Percentiles rank a stretch among this genome's conserved stretches.
Conservation (phyloP, 1,140 invertebrate species). For the Glossosoma conforme region DNA sequence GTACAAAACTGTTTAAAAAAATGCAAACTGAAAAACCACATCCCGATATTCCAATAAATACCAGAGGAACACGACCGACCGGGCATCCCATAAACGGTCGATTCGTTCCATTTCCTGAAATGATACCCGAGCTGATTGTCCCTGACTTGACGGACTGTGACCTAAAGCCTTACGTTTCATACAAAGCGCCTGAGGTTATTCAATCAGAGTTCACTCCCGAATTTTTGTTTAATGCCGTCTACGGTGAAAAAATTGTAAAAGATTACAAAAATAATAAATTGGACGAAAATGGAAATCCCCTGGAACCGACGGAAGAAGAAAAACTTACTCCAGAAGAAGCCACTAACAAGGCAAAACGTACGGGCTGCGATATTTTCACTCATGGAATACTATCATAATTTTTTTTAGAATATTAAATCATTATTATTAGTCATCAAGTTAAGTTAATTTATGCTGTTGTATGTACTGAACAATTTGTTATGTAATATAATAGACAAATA, state of each 20-base stretch:
- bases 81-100: constrained; percentile 51
- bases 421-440: too few relatives aligned
- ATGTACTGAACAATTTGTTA: too few relatives aligned
- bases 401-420: too few relatives aligned
- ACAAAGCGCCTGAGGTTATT: constrained; percentile 65
- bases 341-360: constrained; percentile 58
- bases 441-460: too few relatives aligned
- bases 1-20: constrained; percentile 61
- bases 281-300: constrained; percentile 59
- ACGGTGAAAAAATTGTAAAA: constrained; percentile 72
- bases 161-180: constrained; percentile 92
- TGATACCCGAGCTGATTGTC: constrained; percentile 88
- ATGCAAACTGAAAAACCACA: constrained; percentile 52
- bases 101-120: constrained; percentile 74
- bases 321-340: constrained; percentile 68
- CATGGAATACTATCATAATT: background rate
- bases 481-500: too few relatives aligned
- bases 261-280: constrained; percentile 73
- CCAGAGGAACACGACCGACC: constrained; percentile 59
- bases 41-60: constrained; percentile 58
- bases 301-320: constrained; percentile 69
- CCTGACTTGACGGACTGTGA: constrained; percentile 76
- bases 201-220: constrained; percentile 78
- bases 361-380: constrained; percentile 72
- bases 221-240: constrained; percentile 79